A percentile compares a stretch with the other conserved stretches of the same genome.
These are phyloP conservation scores for Diorhabda elongata DNA, from an alignment of 1,140 invertebrate genomes.

Conservation along the genomic window DNA sequence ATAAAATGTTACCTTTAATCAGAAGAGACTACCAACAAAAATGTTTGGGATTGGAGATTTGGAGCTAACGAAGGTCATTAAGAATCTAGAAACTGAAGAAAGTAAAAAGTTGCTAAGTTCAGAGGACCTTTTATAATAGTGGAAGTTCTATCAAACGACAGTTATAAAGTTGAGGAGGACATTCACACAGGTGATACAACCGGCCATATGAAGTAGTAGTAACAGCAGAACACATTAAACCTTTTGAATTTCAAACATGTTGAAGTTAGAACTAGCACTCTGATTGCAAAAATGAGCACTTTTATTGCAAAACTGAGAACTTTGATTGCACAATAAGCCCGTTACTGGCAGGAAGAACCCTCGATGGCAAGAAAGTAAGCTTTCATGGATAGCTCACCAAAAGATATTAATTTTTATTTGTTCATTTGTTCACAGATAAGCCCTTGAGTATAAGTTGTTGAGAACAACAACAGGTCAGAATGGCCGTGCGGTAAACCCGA, in stretches of 20 bases:
- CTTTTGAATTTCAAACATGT: neutral
- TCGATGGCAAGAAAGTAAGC: neutral
- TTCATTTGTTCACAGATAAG: too few species aligned
- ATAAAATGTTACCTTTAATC: neutral
- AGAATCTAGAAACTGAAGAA: neutral
- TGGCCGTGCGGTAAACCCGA: too few species aligned
- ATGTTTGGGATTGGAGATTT: neutral
- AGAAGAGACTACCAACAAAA: neutral
- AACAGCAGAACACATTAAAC: neutral
- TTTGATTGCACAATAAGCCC: neutral
- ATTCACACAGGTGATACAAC: neutral
- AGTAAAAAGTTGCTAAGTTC: neutral
- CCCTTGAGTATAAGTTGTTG: too few species aligned
- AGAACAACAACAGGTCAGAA: too few species aligned
- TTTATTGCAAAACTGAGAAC: too few species aligned
- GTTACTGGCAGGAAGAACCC: neutral
- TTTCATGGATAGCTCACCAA: too few species aligned
- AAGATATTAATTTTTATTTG: too few species aligned
- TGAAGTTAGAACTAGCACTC: neutral
- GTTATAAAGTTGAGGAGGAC: neutral
- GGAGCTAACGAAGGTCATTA: neutral
- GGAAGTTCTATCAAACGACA: neutral
- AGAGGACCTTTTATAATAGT: neutral
- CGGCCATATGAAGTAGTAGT: neutral
- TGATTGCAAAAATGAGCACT: too few species aligned